Evolutionary conservation across 2,113 vertebrate genomes (phyloP), one percentile per base, ranked within the genome.

Genomic region (Pantherophis guttatus): DNA sequence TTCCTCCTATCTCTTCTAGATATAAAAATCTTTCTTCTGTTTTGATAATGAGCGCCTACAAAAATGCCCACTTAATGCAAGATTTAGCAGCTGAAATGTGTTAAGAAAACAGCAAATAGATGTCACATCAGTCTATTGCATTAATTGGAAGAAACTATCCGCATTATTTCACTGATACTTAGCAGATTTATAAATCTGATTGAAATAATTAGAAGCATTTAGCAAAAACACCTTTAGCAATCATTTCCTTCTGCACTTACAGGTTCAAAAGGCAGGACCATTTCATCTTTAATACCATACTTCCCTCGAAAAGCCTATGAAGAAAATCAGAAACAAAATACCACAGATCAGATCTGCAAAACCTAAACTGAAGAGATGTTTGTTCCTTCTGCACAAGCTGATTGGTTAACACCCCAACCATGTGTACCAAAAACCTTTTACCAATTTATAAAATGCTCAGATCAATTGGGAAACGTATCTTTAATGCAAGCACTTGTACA

Each of bases 261-360:
- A 86, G 99, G 99, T 93, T 99, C 99, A 92, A 99, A 99, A 0
- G 99, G 99, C 94, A 99, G 95, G 87, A 99, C 99, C 99, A 99
- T 99, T 88, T 98, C 98, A 98, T 99, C 99, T 94, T 97, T 98
- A 92, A 99, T 99, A 90, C 98, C 98, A 44, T 99, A 99, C 89
- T 99, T 99, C 94, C 97, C 97, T 95, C 99, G 98, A 55, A 99
- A 94, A 57, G 99, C 98, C 99, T 99, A 95, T 29, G 57, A 88
- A 86, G 55, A 33, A 94, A 95, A 88, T 90, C 57, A 11, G 7
- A 95, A 93, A 23, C 88, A 93, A 93, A 93, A 94, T 11, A 39
- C 50, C 58, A 89, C 26, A 93, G 0, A 86, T 2, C 19, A 33
- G 93, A 86, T 44, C 15, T 3, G 39, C 29, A 57, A 93, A 26